Conservation (phyloP, 2,797 vertebrate species). For the Alcedo quadribrachys region DNA sequence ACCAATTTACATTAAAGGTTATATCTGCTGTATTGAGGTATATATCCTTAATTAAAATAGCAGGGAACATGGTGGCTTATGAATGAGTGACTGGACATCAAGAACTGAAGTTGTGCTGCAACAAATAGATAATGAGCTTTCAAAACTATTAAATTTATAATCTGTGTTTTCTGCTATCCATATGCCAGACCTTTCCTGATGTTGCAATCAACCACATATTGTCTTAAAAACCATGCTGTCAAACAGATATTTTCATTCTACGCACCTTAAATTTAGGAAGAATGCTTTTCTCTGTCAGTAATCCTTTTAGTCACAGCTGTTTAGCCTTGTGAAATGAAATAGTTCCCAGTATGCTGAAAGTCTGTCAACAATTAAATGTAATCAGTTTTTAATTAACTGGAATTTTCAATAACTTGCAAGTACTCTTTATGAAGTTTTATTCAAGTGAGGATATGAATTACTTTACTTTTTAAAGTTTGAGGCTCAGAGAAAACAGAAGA, state of each 20-base stretch:
- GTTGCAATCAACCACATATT: neutral
- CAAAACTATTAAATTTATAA: neutral
- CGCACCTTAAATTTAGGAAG: slow-evolving; percentile 9
- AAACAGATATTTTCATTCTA: neutral
- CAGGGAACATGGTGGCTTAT: neutral
- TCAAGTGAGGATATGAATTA: slow-evolving; percentile 39
- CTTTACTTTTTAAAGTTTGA: slow-evolving; percentile 33
- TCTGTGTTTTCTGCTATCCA: neutral
- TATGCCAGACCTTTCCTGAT: neutral
- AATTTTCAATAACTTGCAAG: slow-evolving; percentile 23
- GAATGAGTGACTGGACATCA: neutral
- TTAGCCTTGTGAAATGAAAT: slow-evolving; percentile 54
- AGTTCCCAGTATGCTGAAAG: slow-evolving; percentile 36
- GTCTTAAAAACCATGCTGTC: neutral
- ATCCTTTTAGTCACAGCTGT: slow-evolving; percentile 61
- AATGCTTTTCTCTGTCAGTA: slow-evolving; percentile 33
- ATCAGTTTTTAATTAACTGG: slow-evolving; percentile 67
- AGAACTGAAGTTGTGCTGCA: neutral
- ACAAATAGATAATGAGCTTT: neutral
- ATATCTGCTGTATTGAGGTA: neutral
- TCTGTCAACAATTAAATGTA: slow-evolving; percentile 41
- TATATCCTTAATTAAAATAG: neutral
- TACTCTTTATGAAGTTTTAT: slow-evolving; percentile 42
- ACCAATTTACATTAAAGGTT: neutral
- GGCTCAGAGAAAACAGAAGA: neutral